These are phyloP conservation scores for Axis porcinus DNA, from an alignment of 2,113 vertebrate species.

Conservation along the genomic window DNA sequence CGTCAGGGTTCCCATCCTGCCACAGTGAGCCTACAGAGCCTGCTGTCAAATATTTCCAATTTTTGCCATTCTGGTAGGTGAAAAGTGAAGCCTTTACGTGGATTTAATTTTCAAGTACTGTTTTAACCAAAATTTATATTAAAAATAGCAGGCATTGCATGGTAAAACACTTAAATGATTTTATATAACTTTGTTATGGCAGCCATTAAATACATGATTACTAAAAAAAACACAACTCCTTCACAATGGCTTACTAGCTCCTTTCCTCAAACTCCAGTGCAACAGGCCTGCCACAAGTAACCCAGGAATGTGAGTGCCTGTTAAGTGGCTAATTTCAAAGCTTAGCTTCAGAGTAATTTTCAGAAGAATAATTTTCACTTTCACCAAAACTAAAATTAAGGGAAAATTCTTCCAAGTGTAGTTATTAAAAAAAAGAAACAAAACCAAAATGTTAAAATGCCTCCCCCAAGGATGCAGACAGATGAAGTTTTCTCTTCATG, in stretches of 20 bases:
- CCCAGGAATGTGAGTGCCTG: background rate
- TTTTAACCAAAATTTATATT: background rate
- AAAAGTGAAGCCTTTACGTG: background rate
- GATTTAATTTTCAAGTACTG: background rate
- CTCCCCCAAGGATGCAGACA: background rate
- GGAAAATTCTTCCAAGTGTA: background rate
- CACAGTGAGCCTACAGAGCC: background rate
- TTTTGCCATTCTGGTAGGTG: background rate
- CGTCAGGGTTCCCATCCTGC: background rate
- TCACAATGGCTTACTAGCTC: background rate
- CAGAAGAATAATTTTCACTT: background rate
- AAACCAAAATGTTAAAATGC: constrained; percentile 10
- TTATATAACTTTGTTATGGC: background rate
- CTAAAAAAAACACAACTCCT: background rate
- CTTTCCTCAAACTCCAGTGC: background rate
- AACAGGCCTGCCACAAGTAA: background rate
- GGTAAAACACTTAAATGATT: background rate
- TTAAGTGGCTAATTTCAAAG: background rate
- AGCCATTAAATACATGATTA: background rate
- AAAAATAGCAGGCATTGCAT: background rate
- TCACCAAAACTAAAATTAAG: background rate
- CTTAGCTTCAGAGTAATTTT: background rate
- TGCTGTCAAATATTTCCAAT: background rate
- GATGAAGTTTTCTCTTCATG: background rate
- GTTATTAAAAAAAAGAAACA: background rate